These are phyloP conservation scores for Rhadina sibilatrix DNA, from an alignment of 2,113 vertebrate species.

Conservation along the genomic window DNA sequence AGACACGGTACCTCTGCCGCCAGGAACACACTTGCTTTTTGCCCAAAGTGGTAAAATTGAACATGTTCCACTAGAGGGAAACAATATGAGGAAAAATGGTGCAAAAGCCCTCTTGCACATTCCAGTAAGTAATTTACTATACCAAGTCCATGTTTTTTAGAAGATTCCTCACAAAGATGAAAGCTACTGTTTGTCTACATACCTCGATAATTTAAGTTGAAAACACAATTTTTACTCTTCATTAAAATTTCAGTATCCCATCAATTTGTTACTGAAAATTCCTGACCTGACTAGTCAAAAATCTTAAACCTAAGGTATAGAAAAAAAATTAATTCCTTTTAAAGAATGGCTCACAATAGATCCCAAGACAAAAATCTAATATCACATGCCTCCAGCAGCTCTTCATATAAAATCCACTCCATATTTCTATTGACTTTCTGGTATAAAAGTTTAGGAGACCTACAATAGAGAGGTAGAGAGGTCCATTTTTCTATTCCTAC, in stretches of 20 bases:
- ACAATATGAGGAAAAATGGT: conserved; percentile 78
- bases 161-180: not conserved
- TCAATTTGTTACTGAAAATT: not conserved
- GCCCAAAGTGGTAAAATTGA: conserved; percentile 91
- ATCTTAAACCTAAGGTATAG: not conserved
- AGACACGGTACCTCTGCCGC: conserved; percentile 77
- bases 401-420: not conserved
- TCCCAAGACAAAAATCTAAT: not conserved
- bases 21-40: conserved; percentile 87
- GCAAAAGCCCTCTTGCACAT: conserved; percentile 85
- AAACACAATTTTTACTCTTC: not conserved
- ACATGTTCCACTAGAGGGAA: conserved; percentile 82
- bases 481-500: not conserved
- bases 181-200: not conserved
- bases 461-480: not conserved
- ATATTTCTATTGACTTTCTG: not conserved
- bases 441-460: not conserved
- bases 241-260: not conserved
- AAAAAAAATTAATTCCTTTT: not conserved
- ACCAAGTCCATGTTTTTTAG: not conserved
- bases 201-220: not conserved
- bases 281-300: not conserved
- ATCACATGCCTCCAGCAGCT: not conserved
- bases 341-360: not conserved
- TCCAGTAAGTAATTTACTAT: conserved; percentile 77